phyloP scores from a whole-genome alignment of 1,140 invertebrate genomes.

The Neoseiulus cucumeris region DNA sequence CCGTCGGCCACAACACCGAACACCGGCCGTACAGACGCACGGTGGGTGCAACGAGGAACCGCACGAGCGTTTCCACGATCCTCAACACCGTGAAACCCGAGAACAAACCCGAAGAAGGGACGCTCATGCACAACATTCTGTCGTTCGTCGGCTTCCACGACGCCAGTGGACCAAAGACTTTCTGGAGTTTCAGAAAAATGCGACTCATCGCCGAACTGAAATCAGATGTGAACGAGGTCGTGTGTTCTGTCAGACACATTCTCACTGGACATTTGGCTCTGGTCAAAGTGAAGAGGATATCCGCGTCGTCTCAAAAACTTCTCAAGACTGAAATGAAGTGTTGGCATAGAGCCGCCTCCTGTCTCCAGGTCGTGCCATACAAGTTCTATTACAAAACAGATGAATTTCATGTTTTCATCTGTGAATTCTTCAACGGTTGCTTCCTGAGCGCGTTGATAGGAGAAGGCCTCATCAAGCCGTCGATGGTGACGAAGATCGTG shows the following conservation, averaged over 20 bases:
- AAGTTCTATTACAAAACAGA: background rate
- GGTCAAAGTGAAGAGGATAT: background rate
- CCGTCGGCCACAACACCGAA: too few relatives aligned
- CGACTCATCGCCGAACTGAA: background rate
- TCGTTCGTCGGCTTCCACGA: too few relatives aligned
- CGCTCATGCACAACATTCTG: too few relatives aligned
- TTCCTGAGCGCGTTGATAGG: background rate
- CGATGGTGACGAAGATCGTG: background rate
- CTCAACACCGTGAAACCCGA: too few relatives aligned
- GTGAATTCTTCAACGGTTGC: background rate
- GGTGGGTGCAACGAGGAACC: too few relatives aligned
- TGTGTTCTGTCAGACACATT: background rate
- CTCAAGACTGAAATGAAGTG: background rate
- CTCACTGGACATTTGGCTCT: background rate
- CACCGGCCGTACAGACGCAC: too few relatives aligned
- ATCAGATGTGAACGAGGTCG: background rate
- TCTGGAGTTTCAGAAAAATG: background rate
- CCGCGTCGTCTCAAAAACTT: background rate
- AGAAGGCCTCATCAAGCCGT: background rate
- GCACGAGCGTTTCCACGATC: too few relatives aligned
- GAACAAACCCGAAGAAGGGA: too few relatives aligned
- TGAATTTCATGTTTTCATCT: background rate
- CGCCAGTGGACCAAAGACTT: too few relatives aligned
- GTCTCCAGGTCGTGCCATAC: background rate
- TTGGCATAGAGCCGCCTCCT: background rate